Evolutionary conservation across 2,797 vertebrate species (phyloP), one percentile per base, ranked within the genome.

Genomic region (Hippocampus kuda): DNA sequence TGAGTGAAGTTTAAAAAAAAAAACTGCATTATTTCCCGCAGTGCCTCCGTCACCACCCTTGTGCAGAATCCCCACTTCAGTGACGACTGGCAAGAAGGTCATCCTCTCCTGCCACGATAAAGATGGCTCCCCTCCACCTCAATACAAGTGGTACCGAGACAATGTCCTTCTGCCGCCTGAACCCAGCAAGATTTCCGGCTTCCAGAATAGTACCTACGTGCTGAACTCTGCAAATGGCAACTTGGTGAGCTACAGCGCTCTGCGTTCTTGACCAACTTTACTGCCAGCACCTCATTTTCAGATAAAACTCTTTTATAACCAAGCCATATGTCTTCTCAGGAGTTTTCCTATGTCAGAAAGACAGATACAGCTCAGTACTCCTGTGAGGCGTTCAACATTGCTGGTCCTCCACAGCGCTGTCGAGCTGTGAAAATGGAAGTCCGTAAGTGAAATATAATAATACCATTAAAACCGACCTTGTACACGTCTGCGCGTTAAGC

Each of bases 141-240:
- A 77, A 1, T 95, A 93, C 81, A 81, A 0, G 16, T 98, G 95
- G 95, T 96, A 78, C 87, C 92, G 72, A 81, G 73, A 92, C 4
- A 62, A 73, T 0, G 5, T 71, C 0, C 82, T 57, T 0, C 81
- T 97, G 74, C 94, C 94, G 0, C 0, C 1, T 0, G 85, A 95
- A 0, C 93, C 95, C 8, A 88, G 70, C 65, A 86, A 61, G 67
- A 90, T 79, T 51, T 22, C 81, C 0, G 72, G n/a, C 65, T 97
- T 94, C 87, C 80, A 75, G 38, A 97, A 98, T 67, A 77, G 88
- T 44, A 93, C 92, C 70, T 98, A 95, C 79, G 89, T 18, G 13
- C 66, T 95, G 0, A 75, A 94, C 46, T 0, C 70, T 0, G 0
- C 7, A 0, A 84, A 56, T 0, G 95, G 95, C 13, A 79, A 84